phyloP scores from a whole-genome alignment of 2,113 vertebrate genomes.

The Trematomus loennbergii region DNA sequence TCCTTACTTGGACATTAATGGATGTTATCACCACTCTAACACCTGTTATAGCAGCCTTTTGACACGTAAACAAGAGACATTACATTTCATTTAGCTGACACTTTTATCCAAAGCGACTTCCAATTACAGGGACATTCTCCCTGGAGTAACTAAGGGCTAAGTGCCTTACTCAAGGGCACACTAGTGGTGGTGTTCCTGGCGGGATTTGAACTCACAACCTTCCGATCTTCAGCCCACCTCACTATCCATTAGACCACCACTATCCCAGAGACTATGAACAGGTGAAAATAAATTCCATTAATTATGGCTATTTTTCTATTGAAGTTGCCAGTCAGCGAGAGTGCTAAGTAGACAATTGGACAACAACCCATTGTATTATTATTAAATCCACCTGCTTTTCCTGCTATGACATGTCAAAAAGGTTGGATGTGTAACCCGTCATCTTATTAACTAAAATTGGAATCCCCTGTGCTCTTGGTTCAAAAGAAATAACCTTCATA shows the following conservation, averaged over 20 bases:
- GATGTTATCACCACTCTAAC: background rate
- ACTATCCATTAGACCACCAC: too few species aligned
- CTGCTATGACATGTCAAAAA: background rate
- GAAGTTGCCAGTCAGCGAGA: background rate
- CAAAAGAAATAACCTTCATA: constrained; percentile 14
- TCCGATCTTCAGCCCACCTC: too few species aligned
- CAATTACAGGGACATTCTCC: too few species aligned
- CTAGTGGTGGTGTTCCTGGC: too few species aligned
- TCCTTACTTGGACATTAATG: background rate
- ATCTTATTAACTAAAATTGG: background rate
- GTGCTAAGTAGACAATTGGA: background rate
- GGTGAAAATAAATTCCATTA: background rate
- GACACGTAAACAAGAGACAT: background rate
- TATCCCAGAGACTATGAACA: constrained; percentile 4
- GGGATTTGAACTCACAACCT: too few species aligned
- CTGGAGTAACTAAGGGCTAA: too few species aligned
- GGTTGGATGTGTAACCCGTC: background rate
- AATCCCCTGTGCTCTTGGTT: background rate
- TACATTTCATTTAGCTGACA: too few species aligned
- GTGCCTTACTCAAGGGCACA: too few species aligned
- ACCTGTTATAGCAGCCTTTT: background rate
- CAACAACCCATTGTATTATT: background rate
- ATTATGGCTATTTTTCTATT: background rate
- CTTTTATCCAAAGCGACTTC: too few species aligned
- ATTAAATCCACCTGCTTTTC: background rate